Percentiles rank a stretch among this genome's conserved stretches.
These are phyloP conservation scores for Actinopyga echinites DNA, from an alignment of 53 echinoderm and acorn worm species.

Conservation along the genomic window DNA sequence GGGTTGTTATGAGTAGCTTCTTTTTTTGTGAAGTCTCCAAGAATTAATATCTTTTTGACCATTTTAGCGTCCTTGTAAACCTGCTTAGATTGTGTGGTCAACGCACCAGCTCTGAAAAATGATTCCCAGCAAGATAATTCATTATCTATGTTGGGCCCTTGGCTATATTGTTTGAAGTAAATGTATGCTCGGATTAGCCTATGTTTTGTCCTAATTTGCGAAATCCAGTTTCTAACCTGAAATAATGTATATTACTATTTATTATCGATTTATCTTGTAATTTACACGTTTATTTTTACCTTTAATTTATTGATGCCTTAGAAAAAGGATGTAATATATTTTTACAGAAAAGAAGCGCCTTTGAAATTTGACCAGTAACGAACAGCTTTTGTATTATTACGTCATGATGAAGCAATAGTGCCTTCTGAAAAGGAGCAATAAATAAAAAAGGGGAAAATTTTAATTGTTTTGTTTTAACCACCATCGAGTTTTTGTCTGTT, in stretches of 20 bases:
- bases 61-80: too few relatives aligned
- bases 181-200: not conserved
- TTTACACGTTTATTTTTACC: not conserved
- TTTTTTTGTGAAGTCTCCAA: too few relatives aligned
- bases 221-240: conserved; percentile 1
- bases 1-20: too few relatives aligned
- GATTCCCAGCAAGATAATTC: too few relatives aligned
- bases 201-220: not conserved
- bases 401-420: conserved; percentile 23
- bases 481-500: too few relatives aligned
- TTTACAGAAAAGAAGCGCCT: not conserved
- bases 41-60: too few relatives aligned
- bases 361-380: conserved; percentile 7
- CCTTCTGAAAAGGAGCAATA: conserved; percentile 37
- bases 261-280: not conserved
- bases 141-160: too few relatives aligned
- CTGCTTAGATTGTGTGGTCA: too few relatives aligned
- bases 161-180: not conserved
- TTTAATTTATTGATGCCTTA: conserved; percentile 39
- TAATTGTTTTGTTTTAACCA: too few relatives aligned
- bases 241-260: conserved; percentile 22
- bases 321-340: conserved; percentile 26
- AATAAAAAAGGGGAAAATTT: not conserved
- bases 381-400: conserved; percentile 28
- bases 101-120: too few relatives aligned